Evolutionary conservation across 2,797 vertebrate genomes (phyloP).

Genomic region (Erpetoichthys calabaricus): DNA sequence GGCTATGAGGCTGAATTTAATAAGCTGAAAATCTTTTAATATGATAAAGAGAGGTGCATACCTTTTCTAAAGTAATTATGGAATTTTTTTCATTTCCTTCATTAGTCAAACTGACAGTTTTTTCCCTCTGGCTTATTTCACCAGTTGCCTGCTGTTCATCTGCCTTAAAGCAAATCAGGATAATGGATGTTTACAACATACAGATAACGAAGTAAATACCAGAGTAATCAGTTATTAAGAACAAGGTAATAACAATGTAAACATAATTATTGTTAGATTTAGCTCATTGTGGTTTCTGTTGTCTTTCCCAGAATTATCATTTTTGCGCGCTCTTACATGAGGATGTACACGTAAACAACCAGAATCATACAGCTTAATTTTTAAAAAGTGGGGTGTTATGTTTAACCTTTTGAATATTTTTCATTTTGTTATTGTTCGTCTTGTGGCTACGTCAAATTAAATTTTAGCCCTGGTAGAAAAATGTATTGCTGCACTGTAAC

Average conservation of each 20-base stretch:
- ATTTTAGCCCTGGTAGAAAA: too few relatives aligned
- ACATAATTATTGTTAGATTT: constrained; percentile 66
- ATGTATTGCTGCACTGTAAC: too few relatives aligned
- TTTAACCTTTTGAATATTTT: too few relatives aligned
- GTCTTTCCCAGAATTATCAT: neutral
- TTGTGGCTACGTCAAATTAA: too few relatives aligned
- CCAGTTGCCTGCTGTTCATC: constrained; percentile 57
- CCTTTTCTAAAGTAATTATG: constrained; percentile 70
- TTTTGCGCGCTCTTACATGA: too few relatives aligned
- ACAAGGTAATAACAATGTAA: constrained; percentile 67
- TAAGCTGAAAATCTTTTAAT: constrained; percentile 62
- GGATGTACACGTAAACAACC: too few relatives aligned
- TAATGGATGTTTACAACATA: constrained; percentile 86
- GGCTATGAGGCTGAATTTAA: constrained; percentile 50
- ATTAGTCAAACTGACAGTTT: constrained; percentile 72
- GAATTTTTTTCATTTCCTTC: constrained; percentile 70
- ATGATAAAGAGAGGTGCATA: constrained; percentile 64
- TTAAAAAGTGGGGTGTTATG: too few relatives aligned
- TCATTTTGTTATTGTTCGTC: too few relatives aligned
- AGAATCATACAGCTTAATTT: too few relatives aligned
- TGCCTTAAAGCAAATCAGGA: constrained; percentile 49
- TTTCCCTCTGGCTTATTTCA: constrained; percentile 64
- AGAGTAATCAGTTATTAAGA: constrained; percentile 82
- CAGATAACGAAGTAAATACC: constrained; percentile 92
- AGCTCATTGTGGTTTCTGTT: constrained; percentile 44